Conservation (phyloP, 35 echinoderm and acorn worm species). For the Lytechinus pictus region DNA sequence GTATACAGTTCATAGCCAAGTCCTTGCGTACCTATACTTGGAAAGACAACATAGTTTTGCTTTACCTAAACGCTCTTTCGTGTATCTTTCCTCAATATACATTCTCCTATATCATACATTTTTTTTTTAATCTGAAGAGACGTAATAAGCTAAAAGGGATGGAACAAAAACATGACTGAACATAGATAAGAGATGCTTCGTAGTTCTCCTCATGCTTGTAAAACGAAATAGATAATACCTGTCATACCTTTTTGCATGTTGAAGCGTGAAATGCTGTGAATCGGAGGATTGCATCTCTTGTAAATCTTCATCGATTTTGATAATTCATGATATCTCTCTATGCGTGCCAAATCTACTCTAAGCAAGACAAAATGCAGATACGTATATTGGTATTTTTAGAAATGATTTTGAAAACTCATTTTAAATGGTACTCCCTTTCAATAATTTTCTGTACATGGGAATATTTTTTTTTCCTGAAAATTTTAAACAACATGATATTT, state of each 20-base stretch:
- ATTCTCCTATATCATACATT: not conserved
- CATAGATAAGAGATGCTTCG: not conserved
- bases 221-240: not conserved
- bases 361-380: not conserved
- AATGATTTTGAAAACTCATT: not conserved
- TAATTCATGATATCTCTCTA: not conserved
- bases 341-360: too few relatives aligned
- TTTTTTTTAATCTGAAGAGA: not conserved
- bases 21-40: too few relatives aligned
- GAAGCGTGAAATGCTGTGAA: not conserved
- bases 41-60: too few relatives aligned
- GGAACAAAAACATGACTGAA: not conserved
- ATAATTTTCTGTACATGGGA: not conserved
- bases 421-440: not conserved
- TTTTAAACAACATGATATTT: too few relatives aligned
- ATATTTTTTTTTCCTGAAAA: too few relatives aligned
- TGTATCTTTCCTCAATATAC: too few relatives aligned
- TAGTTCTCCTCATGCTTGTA: not conserved
- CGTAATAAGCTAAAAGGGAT: not conserved
- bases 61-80: too few relatives aligned
- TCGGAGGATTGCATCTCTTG: not conserved
- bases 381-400: not conserved
- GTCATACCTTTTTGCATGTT: not conserved
- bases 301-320: not conserved
- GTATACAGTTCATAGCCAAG: too few relatives aligned